phyloP scores from a whole-genome alignment of 2,888 invertebrate species.

The Callyntrura sp. region DNA sequence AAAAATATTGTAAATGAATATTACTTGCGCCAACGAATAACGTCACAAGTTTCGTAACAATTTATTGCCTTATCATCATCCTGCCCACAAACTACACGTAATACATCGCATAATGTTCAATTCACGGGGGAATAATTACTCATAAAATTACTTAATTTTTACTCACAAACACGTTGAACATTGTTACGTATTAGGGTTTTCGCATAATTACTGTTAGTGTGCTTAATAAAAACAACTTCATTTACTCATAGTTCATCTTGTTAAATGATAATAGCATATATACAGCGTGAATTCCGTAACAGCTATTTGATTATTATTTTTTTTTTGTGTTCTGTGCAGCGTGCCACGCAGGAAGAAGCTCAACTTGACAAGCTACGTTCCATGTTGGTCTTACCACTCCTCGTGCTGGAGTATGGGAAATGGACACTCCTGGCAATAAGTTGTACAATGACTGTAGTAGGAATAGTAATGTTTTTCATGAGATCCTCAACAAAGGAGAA shows the following conservation, averaged over 20 bases:
- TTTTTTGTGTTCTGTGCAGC: conserved; percentile 52
- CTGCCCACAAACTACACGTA: neutral
- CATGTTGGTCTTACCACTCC: conserved; percentile 68
- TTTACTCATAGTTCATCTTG: neutral
- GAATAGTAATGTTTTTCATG: conserved; percentile 68
- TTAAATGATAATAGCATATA: neutral
- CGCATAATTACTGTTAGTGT: neutral
- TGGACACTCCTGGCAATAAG: conserved; percentile 74
- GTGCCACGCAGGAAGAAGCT: conserved; percentile 61
- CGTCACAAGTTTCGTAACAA: conserved; percentile 7
- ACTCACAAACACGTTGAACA: neutral
- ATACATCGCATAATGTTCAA: neutral
- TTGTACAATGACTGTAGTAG: conserved; percentile 65
- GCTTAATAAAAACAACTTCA: neutral
- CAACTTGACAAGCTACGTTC: conserved; percentile 55
- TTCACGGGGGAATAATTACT: neutral
- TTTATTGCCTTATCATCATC: neutral
- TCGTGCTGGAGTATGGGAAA: conserved; percentile 69
- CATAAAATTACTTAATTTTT: neutral
- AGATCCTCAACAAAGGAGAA: conserved; percentile 52
- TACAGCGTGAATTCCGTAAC: conserved; percentile 11
- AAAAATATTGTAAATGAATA: neutral
- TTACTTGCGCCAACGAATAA: neutral
- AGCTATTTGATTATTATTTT: conserved; percentile 5
- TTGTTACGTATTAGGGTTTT: neutral